Conservation (phyloP, 2,888 invertebrate genomes). For the Crematogaster levior region DNA sequence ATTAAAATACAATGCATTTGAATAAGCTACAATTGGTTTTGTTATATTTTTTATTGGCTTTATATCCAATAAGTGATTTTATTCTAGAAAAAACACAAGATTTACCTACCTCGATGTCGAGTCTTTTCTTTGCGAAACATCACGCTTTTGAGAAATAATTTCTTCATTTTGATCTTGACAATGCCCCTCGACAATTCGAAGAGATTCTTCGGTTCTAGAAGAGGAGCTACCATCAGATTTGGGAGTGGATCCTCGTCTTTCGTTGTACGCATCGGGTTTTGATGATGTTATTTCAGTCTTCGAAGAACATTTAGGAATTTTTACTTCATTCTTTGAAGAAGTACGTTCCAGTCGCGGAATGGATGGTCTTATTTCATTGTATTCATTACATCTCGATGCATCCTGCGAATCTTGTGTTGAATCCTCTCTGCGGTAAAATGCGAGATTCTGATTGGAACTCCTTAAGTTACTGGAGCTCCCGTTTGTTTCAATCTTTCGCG, state of each 20-base stretch:
- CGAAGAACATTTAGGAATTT: conserved; percentile 63
- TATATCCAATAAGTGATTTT: not conserved
- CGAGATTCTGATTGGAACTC: conserved; percentile 49
- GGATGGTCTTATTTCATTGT: conserved; percentile 70
- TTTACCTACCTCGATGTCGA: conserved; percentile 68
- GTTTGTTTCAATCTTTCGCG: conserved; percentile 42
- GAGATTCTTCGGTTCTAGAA: conserved; percentile 68
- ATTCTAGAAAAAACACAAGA: not conserved
- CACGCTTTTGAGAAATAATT: conserved; percentile 61
- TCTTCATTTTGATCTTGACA: conserved; percentile 69
- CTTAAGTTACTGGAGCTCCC: conserved; percentile 41
- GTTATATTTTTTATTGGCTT: not conserved
- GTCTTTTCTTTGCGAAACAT: conserved; percentile 68
- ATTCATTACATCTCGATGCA: conserved; percentile 68
- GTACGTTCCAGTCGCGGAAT: conserved; percentile 69
- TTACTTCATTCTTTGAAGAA: conserved; percentile 71
- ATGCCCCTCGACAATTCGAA: conserved; percentile 69
- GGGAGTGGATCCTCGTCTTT: conserved; percentile 68
- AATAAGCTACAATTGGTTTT: not conserved
- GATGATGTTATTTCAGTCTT: conserved; percentile 64
- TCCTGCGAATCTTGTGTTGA: conserved; percentile 46
- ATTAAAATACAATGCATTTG: not conserved
- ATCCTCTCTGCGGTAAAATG: conserved; percentile 31
- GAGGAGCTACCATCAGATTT: conserved; percentile 67
- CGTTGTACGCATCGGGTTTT: conserved; percentile 57